Evolutionary conservation across 2,888 invertebrate genomes (phyloP), one percentile per base, ranked within the genome.

Genomic region (Lobophora halterata): DNA sequence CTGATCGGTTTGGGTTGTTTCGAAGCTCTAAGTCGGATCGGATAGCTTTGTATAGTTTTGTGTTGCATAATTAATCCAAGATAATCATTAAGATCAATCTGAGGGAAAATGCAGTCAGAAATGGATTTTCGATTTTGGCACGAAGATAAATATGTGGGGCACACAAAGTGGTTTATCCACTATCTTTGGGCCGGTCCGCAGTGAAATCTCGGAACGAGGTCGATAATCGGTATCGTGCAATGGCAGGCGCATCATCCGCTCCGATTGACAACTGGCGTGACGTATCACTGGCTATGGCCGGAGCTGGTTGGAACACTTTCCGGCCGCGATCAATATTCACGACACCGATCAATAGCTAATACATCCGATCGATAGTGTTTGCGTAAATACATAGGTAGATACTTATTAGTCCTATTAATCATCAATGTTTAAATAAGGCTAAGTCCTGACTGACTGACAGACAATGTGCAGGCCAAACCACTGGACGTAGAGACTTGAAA

Each of bases 211-310:
- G 55, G 58, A 81, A 72, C 62, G 70, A 68, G 78, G 76, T 76
- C 79, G 74, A 67, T 71, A 74, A 74, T 75, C 78, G 74, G 65
- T 73, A 74, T 74, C 77, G 65, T 75, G 73, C 74, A 59, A 74
- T 72, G 66, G 68, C 66, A 66, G 62, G 70, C 70, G 71, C 75
- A 72, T 75, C 70, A 60, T 59, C 67, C 71, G 80, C 68, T 76
- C 81, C 73, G 80, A 83, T 79, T 82, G 85, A 80, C 81, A 74
- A 68, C 64, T 55, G 70, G 65, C 80, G 80, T 80, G 77, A 74
- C 73, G 76, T 74, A 77, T 77, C 66, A 51, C n/a, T n/a, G n/a
- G n/a, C n/a, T n/a, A n/a, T n/a, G n/a, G n/a, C n/a, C n/a, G n/a
- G n/a, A n/a, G n/a, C n/a, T n/a, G n/a, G n/a, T 58, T 64, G 71